These are phyloP conservation scores for Drosophila borealis DNA, from an alignment of 2,888 invertebrate species.

Conservation along the genomic window DNA sequence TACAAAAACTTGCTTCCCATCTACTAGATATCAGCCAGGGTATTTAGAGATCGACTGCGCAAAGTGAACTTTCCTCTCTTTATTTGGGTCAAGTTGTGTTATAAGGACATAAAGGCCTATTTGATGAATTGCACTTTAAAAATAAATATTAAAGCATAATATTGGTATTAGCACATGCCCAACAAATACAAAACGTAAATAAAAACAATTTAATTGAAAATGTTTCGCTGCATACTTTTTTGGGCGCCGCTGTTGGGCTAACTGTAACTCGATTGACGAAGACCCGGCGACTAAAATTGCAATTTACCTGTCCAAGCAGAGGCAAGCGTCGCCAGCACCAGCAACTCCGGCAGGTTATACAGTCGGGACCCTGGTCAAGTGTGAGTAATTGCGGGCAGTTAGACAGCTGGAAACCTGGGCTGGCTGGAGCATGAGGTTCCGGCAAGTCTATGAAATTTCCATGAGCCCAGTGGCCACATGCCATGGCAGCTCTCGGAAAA, in stretches of 20 bases:
- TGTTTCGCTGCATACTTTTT: constrained; percentile 14
- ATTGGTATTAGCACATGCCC: no score
- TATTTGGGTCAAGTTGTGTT: no score
- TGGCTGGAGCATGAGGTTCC: constrained; percentile 3
- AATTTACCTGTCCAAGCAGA: constrained; percentile 51
- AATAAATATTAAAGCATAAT: no score
- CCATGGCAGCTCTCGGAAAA: constrained; percentile 51
- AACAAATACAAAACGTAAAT: not conserved
- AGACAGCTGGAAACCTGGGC: constrained; percentile 58
- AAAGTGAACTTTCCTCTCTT: no score
- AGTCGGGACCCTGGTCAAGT: constrained; percentile 58
- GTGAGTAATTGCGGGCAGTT: constrained; percentile 74
- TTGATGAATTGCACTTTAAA: no score
- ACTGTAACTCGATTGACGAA: constrained; percentile 22
- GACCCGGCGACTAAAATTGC: constrained; percentile 45
- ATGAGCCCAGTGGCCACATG: constrained; percentile 49
- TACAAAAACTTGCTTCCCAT: no score
- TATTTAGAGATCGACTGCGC: no score
- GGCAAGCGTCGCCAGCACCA: not conserved
- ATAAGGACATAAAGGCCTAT: no score
- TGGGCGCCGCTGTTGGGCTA: not conserved
- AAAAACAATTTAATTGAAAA: not conserved
- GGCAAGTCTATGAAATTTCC: constrained; percentile 63
- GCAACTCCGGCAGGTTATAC: constrained; percentile 28
- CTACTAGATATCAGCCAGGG: no score